These are phyloP conservation scores for Habroteleia sp. DNA, from an alignment of 2,888 invertebrate species.

Conservation along the genomic window DNA sequence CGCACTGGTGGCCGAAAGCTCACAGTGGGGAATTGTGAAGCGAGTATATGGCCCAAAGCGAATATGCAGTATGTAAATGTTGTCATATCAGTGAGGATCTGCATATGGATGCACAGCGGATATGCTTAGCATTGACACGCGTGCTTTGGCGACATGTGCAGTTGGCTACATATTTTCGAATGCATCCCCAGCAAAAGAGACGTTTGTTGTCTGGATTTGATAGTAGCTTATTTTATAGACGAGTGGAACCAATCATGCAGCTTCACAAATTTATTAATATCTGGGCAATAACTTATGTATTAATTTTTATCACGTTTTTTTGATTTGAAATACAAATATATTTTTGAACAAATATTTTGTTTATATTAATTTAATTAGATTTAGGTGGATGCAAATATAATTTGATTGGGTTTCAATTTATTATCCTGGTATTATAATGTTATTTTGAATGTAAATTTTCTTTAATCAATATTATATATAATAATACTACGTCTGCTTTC, in stretches of 20 bases:
- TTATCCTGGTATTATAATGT: too few relatives aligned
- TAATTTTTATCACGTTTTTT: too few relatives aligned
- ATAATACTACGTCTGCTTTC: too few relatives aligned
- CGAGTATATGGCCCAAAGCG: constrained; percentile 78
- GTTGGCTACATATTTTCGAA: constrained; percentile 64
- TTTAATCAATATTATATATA: too few relatives aligned
- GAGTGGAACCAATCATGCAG: constrained; percentile 17
- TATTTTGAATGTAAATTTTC: too few relatives aligned
- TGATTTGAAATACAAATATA: too few relatives aligned
- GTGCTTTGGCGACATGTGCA: constrained; percentile 77
- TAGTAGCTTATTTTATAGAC: constrained; percentile 30
- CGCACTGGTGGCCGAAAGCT: constrained; percentile 80
- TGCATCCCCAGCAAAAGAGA: constrained; percentile 50
- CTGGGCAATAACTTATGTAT: too few relatives aligned
- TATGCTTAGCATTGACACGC: constrained; percentile 75
- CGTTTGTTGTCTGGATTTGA: constrained; percentile 32
- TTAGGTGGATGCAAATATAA: too few relatives aligned
- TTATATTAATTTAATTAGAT: too few relatives aligned
- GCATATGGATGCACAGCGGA: constrained; percentile 80
- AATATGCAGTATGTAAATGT: constrained; percentile 82
- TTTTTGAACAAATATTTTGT: too few relatives aligned
- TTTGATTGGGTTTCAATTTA: too few relatives aligned
- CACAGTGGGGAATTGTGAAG: constrained; percentile 79
- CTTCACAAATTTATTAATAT: not conserved
- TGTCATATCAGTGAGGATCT: constrained; percentile 81